A percentile compares a stretch with the other conserved stretches of the same genome.
phyloP scores from a whole-genome alignment of 2,888 invertebrate genomes.

The Orthonychiurus folsomi region DNA sequence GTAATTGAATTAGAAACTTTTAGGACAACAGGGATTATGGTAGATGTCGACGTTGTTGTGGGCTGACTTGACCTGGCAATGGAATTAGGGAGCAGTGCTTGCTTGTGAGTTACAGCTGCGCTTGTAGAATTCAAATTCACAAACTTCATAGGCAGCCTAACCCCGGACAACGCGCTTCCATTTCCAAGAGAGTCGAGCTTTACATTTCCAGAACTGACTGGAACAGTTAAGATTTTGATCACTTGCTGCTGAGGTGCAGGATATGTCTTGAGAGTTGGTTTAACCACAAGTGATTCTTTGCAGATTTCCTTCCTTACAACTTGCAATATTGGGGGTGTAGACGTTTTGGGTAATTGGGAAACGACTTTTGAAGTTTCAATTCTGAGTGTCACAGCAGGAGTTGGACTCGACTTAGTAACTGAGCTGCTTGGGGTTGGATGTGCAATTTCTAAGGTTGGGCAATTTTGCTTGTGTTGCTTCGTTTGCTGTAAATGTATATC shows the following conservation, averaged over 20 bases:
- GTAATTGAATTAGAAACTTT: not conserved
- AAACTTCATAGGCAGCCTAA: not conserved
- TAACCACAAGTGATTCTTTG: not conserved
- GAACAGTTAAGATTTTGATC: not conserved
- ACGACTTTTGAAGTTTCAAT: too few relatives aligned
- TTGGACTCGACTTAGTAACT: too few relatives aligned
- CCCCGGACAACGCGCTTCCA: not conserved
- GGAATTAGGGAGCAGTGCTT: not conserved
- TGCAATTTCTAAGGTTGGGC: too few relatives aligned
- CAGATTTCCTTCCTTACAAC: not conserved
- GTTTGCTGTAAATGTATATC: too few relatives aligned
- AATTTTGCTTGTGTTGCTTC: too few relatives aligned
- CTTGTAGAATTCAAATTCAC: not conserved
- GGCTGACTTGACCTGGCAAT: not conserved
- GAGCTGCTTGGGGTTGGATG: too few relatives aligned
- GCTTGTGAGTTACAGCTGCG: not conserved
- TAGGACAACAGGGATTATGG: conserved; percentile 1
- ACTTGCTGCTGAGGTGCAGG: not conserved
- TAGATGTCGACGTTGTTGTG: not conserved
- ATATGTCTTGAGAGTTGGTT: not conserved
- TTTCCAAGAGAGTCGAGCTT: not conserved
- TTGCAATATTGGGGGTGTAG: not conserved
- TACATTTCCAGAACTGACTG: not conserved
- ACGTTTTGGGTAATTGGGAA: too few relatives aligned
- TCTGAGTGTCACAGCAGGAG: too few relatives aligned